Percentiles rank a stretch among this genome's conserved stretches.
phyloP scores from a whole-genome alignment of 1,140 invertebrate species.

The Drosophila nigrodunni region DNA sequence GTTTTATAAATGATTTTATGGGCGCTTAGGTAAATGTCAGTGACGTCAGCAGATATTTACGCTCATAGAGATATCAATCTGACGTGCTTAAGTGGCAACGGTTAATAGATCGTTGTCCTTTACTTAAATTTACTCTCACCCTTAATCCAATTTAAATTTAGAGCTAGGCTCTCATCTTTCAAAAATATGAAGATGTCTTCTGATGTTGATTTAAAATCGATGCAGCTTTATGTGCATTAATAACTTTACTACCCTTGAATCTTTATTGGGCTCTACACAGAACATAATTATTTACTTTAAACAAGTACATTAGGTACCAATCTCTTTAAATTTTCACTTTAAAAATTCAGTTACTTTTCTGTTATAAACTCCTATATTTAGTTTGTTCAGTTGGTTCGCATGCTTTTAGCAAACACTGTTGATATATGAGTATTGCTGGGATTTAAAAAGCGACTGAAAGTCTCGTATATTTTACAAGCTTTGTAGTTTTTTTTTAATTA shows the following conservation, averaged over 20 bases:
- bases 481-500: slow-evolving; percentile 38
- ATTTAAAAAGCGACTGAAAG: neutral
- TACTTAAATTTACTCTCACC: too few species aligned
- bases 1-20: slow-evolving; percentile 55
- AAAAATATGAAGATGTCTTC: too few species aligned
- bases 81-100: slow-evolving; percentile 35
- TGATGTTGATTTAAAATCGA: too few species aligned
- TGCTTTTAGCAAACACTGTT: neutral
- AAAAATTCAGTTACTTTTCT: too few species aligned
- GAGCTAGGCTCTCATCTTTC: too few species aligned
- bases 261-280: too few species aligned
- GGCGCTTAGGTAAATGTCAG: slow-evolving; percentile 50
- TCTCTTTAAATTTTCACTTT: too few species aligned
- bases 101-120: slow-evolving; percentile 27
- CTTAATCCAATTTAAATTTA: neutral
- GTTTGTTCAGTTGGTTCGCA: too few species aligned
- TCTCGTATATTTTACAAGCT: neutral
- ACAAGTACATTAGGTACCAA: too few species aligned
- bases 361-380: too few species aligned
- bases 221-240: neutral
- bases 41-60: slow-evolving; percentile 42
- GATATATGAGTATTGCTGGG: neutral
- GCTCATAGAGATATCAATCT: slow-evolving; percentile 41
- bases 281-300: too few species aligned
- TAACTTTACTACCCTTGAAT: neutral